Percentiles rank a stretch among this genome's conserved stretches.
Evolutionary conservation across 2,113 vertebrate species (phyloP).

Genomic region (Guaruba guarouba): DNA sequence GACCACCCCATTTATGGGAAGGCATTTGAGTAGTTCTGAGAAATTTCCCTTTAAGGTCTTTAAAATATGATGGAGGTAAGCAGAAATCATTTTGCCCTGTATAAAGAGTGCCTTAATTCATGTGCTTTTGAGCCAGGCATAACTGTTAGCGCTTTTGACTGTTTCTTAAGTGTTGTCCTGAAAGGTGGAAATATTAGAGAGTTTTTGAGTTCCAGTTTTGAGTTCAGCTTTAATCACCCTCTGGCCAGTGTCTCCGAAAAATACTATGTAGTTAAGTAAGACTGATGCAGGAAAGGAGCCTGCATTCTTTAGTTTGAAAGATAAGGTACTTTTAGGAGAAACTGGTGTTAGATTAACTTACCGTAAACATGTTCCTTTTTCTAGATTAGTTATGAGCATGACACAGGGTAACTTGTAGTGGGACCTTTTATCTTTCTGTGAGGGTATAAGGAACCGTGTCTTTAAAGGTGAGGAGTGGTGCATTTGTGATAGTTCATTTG

Average conservation of each 20-base stretch:
- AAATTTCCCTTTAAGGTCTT: background rate
- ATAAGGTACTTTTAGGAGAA: background rate
- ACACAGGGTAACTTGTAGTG: background rate
- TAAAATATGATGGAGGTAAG: background rate
- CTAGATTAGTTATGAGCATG: background rate
- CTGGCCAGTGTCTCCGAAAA: background rate
- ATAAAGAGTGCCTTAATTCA: background rate
- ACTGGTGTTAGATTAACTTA: background rate
- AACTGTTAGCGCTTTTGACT: background rate
- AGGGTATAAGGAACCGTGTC: background rate
- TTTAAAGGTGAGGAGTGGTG: background rate
- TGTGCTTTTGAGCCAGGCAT: background rate
- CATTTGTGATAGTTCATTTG: background rate
- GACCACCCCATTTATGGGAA: background rate
- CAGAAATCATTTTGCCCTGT: background rate
- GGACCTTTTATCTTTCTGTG: background rate
- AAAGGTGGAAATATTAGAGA: background rate
- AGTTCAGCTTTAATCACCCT: background rate
- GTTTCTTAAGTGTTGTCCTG: background rate
- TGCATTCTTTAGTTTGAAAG: background rate
- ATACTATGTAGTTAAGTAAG: background rate
- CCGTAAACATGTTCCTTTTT: background rate
- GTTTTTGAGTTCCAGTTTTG: background rate
- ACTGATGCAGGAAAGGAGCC: background rate
- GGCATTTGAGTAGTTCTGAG: background rate